These are phyloP conservation scores for Lethocerus indicus DNA, from an alignment of 1,140 invertebrate genomes.

Conservation along the genomic window DNA sequence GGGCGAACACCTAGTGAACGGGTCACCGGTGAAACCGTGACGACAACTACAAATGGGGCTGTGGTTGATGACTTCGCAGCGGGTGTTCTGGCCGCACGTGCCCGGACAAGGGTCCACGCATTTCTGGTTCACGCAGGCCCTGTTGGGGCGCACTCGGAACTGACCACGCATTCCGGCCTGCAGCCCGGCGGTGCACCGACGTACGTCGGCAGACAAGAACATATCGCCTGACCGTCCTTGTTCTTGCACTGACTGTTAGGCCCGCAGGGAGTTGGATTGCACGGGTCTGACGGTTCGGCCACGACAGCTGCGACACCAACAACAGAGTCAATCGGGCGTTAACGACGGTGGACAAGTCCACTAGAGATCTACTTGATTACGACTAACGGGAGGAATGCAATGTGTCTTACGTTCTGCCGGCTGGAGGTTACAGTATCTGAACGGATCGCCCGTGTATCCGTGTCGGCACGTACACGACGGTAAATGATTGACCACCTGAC, in stretches of 20 bases:
- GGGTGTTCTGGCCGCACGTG: constrained; percentile 38
- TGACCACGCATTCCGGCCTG: constrained; percentile 34
- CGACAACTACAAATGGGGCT: constrained; percentile 37
- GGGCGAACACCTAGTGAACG: constrained; percentile 32
- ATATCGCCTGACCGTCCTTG: constrained; percentile 29
- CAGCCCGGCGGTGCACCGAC: constrained; percentile 33
- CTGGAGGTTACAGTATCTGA: constrained; percentile 21
- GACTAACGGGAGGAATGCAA: too few species aligned
- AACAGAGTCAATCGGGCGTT: background rate
- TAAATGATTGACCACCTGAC: constrained; percentile 51
- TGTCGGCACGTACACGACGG: constrained; percentile 47
- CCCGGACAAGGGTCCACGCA: constrained; percentile 41
- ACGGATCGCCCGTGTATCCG: constrained; percentile 54
- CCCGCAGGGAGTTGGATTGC: constrained; percentile 52
- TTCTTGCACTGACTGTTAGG: constrained; percentile 43
- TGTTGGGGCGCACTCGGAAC: constrained; percentile 36
- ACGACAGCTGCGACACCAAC: constrained; percentile 9
- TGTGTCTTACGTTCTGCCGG: background rate
- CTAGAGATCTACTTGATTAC: too few species aligned
- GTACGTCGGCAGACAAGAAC: constrained; percentile 36
- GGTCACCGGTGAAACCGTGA: constrained; percentile 39
- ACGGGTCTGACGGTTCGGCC: constrained; percentile 27
- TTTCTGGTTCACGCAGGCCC: constrained; percentile 35
- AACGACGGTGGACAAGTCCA: too few species aligned
- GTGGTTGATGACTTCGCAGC: constrained; percentile 37